Evolutionary conservation across 2,888 invertebrate species (phyloP).

Genomic region (Drosophila buzzatii): DNA sequence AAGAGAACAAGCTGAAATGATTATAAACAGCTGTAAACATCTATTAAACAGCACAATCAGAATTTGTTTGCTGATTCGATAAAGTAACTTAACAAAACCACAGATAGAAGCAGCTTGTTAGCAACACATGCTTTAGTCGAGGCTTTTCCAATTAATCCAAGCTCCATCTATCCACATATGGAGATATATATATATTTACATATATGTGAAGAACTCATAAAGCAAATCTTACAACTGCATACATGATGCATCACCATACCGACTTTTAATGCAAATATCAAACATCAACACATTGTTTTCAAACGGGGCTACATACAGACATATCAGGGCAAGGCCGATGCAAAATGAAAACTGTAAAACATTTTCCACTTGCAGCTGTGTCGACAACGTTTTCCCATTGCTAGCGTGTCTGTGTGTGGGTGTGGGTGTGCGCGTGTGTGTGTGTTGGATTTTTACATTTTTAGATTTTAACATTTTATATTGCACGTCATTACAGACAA

Average conservation of each 20-base stretch:
- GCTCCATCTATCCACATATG: background rate
- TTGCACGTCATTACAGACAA: slow-evolving; percentile 86
- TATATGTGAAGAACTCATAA: slow-evolving; percentile 12
- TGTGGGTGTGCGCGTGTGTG: slow-evolving; percentile 12
- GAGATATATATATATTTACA: background rate
- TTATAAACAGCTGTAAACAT: background rate
- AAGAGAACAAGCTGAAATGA: background rate
- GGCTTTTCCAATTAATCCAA: slow-evolving; percentile 6
- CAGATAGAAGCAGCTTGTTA: background rate
- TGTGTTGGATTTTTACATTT: slow-evolving; percentile 66
- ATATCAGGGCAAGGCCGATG: slow-evolving; percentile 49
- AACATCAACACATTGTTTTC: slow-evolving; percentile 31
- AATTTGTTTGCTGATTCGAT: background rate
- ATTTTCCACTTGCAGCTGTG: slow-evolving; percentile 58
- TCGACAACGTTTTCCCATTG: slow-evolving; percentile 39
- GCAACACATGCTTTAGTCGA: background rate
- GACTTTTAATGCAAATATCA: slow-evolving; percentile 45
- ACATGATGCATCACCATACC: slow-evolving; percentile 21
- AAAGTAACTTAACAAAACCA: background rate
- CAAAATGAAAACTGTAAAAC: slow-evolving; percentile 62
- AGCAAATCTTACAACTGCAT: slow-evolving; percentile 21
- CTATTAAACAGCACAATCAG: background rate
- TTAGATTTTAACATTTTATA: slow-evolving; percentile 85
- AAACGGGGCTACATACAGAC: slow-evolving; percentile 6
- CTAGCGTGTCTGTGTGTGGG: background rate